phyloP scores from a whole-genome alignment of 1,140 invertebrate genomes.

The Calliphora vicina region DNA sequence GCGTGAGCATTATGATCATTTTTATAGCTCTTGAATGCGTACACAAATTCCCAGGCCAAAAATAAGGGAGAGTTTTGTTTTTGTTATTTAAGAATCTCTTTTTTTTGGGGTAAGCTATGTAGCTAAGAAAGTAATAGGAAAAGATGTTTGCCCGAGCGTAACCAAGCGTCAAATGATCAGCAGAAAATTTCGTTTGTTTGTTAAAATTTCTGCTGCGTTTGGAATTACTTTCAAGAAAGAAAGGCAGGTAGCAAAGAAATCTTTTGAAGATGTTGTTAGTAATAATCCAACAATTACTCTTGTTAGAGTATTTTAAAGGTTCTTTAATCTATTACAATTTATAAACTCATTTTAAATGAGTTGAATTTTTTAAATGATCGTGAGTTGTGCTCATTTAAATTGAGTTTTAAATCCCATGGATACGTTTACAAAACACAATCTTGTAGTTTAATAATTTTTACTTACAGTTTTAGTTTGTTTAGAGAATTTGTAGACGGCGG shows the following conservation, averaged over 20 bases:
- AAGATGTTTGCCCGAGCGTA: constrained; percentile 31
- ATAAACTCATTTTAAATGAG: not conserved
- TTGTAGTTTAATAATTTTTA: not conserved
- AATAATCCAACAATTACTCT: no score
- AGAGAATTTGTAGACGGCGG: constrained; percentile 46
- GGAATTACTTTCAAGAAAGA: not conserved
- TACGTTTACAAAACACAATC: not conserved
- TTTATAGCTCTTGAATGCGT: not conserved
- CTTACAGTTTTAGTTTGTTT: constrained; percentile 57
- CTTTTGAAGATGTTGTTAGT: not conserved
- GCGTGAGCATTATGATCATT: constrained; percentile 10
- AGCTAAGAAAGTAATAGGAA: not conserved
- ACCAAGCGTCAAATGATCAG: constrained; percentile 20
- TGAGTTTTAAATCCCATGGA: not conserved
- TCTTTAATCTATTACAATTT: constrained; percentile 3
- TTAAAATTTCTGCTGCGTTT: no score
- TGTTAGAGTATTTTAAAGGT: not conserved
- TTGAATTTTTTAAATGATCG: not conserved
- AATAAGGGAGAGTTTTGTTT: constrained; percentile 22
- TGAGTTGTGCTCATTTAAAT: not conserved
- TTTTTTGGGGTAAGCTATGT: no score
- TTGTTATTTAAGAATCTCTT: not conserved
- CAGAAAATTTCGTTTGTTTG: not conserved
- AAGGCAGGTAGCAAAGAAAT: not conserved
- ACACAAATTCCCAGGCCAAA: not conserved